Evolutionary conservation across 2,797 vertebrate genomes (phyloP), one percentile per base, ranked within the genome.

Genomic region (Myotis findleyi): DNA sequence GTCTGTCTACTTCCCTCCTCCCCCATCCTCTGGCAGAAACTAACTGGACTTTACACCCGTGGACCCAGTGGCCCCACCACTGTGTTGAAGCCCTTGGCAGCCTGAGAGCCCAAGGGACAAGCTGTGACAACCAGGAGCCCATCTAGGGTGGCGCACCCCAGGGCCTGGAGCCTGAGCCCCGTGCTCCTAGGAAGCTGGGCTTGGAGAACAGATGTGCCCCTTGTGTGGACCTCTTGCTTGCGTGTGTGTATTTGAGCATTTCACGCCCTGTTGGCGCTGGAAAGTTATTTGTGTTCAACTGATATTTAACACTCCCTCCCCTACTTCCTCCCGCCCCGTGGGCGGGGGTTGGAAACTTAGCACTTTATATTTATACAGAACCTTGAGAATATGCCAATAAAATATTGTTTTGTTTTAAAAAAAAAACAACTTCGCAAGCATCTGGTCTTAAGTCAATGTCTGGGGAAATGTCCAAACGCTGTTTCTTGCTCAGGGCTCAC

Each of bases 281-380:
- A 88, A 95, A 95, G 81, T 90, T 96, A 85, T 87, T 90, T 91
- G 87, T 95, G 93, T 91, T 96, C 76, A 81, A 73, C 36, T 93
- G 95, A 96, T 96, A 94, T 83, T 96, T 96, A 94, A 93, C 90
- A 75, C 94, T 85, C 82, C 95, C 77, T 88, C 91, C 89, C 87
- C 73, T 44, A 68, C 94, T 96, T 96, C 97, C 93, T 97, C 95
- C 91, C 80, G 95, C 90, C 89, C 87, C 38, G 87, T 89, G 93
- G 93, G 87, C 1, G 1, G 75, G 30, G 86, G 7, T 89, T 96
- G 97, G 95, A 96, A 97, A 96, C 71, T 93, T 95, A 89, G 97
- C 97, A 98, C 98, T 98, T 98, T 98, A 98, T 98, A 98, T 98
- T 98, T 98, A 98, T 97, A 96, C 12, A 23, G 87, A 90, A 94